Percentiles rank a stretch among this genome's conserved stretches.
phyloP scores from a whole-genome alignment of 2,888 invertebrate species.

The Hemicrepidius hirtus region DNA sequence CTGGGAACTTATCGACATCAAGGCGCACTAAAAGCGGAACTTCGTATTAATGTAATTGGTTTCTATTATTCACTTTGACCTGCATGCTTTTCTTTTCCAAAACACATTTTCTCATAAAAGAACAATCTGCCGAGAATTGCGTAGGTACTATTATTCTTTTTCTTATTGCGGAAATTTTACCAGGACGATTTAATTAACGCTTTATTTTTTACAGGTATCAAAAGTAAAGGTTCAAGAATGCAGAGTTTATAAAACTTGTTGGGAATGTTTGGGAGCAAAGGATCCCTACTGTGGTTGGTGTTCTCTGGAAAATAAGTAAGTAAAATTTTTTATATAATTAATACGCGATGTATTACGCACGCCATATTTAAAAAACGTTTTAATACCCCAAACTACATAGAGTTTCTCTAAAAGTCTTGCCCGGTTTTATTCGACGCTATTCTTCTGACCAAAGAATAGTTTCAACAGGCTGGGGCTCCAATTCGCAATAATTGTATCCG shows the following conservation, averaged over 20 bases:
- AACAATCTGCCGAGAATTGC: conserved; percentile 16
- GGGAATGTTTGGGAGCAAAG: conserved; percentile 93
- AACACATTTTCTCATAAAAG: conserved; percentile 18
- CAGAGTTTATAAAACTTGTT: conserved; percentile 91
- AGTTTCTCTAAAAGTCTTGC: too few species aligned
- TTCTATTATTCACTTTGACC: conserved; percentile 34
- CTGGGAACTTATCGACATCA: conserved; percentile 31
- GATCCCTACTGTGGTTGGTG: conserved; percentile 99
- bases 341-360: too few species aligned
- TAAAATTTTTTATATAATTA: too few species aligned
- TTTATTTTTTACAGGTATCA: conserved; percentile 74
- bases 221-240: conserved; percentile 97
- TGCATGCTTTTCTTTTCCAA: conserved; percentile 19
- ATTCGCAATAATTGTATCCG: too few species aligned
- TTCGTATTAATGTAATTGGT: conserved; percentile 38
- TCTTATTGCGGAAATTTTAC: background rate
- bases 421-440: too few species aligned
- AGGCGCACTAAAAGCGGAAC: conserved; percentile 38
- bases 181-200: conserved; percentile 29
- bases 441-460: too few species aligned
- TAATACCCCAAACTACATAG: too few species aligned
- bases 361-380: too few species aligned
- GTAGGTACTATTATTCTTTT: background rate
- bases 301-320: conserved; percentile 92
- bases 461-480: too few species aligned